phyloP scores from a whole-genome alignment of 2,113 vertebrate species.

The Acrocephalus arundinaceus region DNA sequence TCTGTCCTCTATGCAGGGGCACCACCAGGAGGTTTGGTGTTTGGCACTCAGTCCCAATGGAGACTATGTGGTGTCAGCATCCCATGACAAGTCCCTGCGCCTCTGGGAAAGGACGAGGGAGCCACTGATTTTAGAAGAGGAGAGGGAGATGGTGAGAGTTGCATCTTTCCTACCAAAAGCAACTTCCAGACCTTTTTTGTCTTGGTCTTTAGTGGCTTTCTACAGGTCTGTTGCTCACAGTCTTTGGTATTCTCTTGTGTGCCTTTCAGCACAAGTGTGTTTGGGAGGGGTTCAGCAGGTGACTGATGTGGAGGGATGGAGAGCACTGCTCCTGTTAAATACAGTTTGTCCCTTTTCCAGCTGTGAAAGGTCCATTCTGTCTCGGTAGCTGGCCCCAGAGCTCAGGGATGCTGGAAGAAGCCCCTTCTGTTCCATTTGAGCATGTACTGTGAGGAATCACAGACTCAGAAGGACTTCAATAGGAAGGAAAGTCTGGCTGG shows the following conservation, averaged over 20 bases:
- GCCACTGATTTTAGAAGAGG: conserved; percentile 93
- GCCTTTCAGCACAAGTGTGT: neutral
- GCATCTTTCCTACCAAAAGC: neutral
- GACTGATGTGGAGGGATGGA: neutral
- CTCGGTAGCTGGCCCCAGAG: neutral
- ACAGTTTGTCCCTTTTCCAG: neutral
- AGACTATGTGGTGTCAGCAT: conserved; percentile 89
- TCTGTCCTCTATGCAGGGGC: conserved; percentile 77
- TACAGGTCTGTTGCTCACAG: neutral
- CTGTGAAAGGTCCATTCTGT: neutral
- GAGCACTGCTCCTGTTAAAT: neutral
- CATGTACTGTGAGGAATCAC: neutral
- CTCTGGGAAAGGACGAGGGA: conserved; percentile 96
- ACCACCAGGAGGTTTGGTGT: conserved; percentile 94
- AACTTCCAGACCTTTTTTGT: neutral
- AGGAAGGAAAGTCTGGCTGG: neutral
- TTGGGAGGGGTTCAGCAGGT: neutral
- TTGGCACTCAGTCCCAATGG: conserved; percentile 92
- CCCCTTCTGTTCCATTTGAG: neutral
- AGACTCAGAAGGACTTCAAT: neutral
- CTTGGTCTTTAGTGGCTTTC: neutral
- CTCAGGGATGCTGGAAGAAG: neutral
- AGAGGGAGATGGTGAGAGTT: conserved; percentile 88
- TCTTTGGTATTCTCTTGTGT: neutral
- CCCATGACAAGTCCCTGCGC: conserved; percentile 94